These are phyloP conservation scores for Chiroxiphia lanceolata DNA, from an alignment of 2,797 vertebrate genomes.

Conservation along the genomic window DNA sequence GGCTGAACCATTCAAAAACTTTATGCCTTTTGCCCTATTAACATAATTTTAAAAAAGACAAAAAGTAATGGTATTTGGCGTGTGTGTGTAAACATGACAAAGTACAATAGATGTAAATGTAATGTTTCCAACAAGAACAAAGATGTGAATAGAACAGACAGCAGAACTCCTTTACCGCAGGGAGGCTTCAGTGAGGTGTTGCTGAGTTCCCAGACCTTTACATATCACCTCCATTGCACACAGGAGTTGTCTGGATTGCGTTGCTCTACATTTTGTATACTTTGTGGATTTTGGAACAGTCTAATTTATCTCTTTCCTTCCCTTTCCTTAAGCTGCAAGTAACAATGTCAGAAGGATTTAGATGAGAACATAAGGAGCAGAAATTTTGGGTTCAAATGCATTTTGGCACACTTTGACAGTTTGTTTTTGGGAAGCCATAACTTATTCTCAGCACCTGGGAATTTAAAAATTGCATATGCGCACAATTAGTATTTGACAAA, in stretches of 20 bases:
- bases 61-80: neutral
- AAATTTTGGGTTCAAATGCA: neutral
- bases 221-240: neutral
- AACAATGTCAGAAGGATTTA: neutral
- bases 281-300: neutral
- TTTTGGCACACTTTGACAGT: neutral
- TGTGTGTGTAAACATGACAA: neutral
- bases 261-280: neutral
- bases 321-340: neutral
- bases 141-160: neutral
- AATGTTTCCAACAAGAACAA: neutral
- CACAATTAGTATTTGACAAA: neutral
- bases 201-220: neutral
- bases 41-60: neutral
- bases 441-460: neutral
- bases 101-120: neutral
- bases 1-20: neutral
- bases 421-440: neutral
- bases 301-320: neutral
- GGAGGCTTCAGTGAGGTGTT: neutral
- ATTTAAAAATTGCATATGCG: neutral
- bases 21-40: neutral
- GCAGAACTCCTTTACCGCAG: neutral
- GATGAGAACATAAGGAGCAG: neutral
- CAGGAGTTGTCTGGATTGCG: neutral